Evolutionary conservation across 2,113 vertebrate genomes (phyloP).

Genomic region (Desmodus rotundus): DNA sequence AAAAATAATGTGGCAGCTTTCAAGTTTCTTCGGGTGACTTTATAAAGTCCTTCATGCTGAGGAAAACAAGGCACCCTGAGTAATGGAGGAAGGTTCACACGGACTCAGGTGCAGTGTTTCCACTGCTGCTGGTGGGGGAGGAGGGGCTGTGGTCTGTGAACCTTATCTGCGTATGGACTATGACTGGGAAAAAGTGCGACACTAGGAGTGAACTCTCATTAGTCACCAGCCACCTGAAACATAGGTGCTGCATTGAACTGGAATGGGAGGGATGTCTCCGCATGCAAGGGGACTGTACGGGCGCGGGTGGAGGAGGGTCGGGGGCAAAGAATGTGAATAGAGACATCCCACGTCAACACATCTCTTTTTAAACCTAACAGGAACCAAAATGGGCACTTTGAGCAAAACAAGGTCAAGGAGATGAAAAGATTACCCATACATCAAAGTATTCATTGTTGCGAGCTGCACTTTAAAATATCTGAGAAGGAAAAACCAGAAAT

Average conservation of each 20-base stretch:
- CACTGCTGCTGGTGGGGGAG: background rate
- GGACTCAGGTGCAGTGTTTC: background rate
- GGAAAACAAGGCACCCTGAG: background rate
- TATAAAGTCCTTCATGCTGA: background rate
- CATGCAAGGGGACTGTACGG: background rate
- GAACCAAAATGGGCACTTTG: background rate
- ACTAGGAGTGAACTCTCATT: background rate
- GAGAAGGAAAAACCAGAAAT: slow-evolving; percentile 29
- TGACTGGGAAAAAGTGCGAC: background rate
- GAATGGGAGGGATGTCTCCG: background rate
- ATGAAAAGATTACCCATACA: slow-evolving; percentile 9
- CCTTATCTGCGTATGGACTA: background rate
- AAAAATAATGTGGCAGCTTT: background rate
- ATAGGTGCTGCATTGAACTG: background rate
- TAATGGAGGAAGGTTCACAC: background rate
- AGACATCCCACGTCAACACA: background rate
- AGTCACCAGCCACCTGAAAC: background rate
- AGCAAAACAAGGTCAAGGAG: slow-evolving; percentile 18
- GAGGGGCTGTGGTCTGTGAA: background rate
- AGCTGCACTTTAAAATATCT: slow-evolving; percentile 28
- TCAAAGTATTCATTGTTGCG: background rate
- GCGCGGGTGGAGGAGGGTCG: background rate
- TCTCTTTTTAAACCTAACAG: background rate
- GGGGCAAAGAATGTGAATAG: background rate
- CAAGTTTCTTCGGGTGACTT: background rate